Base-by-base conservation (phyloP, 2,888 invertebrate species). In the Xestia xanthographa region DNA sequence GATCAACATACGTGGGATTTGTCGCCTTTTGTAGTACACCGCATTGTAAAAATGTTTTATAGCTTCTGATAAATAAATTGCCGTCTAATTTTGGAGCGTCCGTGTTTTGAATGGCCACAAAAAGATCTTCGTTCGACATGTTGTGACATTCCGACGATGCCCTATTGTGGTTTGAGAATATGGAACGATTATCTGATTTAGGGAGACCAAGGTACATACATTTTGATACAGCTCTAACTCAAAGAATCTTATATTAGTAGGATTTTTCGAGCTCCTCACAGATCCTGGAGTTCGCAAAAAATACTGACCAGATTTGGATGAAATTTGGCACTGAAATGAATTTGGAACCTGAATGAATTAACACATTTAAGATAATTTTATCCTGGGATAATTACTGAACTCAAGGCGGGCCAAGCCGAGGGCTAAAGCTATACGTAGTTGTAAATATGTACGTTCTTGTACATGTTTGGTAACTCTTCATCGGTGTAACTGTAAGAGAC, bases 21-120 rank as follows among this genome's bases (percentile, higher is more conserved):
- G 79, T 84, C 80, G 75, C 74, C 88, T 88, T 90, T 91, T 91
- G 88, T 90, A 87, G 85, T 82, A 79, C 72, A 90, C 92, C 92
- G 92, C 86, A 80, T 86, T 87, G 68, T 66, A 78, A 89, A 92
- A 89, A 91, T 92, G 90, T 90, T 90, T 90, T 87, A 80, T 86
- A 68, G 72, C 78, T 81, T 77, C 72, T 87, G 81, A 89, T 90
- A 85, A 75, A 84, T 86, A 88, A 91, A 92, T 91, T 91, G 89
- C 77, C 75, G 72, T 83, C 83, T 80, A 84, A 88, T 89, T 89
- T 80, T 69, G 79, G 75, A 77, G 80, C 80, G 86, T 84, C 80
- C 80, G 85, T 75, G 65, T 83, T 79, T 77, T 80, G 83, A 76
- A 71, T 41, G 74, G 66, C 43, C 68, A 81, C 73, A 80, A 81